Evolutionary conservation across 2,888 invertebrate species (phyloP).

Genomic region (Phyllotreta cruciferae): DNA sequence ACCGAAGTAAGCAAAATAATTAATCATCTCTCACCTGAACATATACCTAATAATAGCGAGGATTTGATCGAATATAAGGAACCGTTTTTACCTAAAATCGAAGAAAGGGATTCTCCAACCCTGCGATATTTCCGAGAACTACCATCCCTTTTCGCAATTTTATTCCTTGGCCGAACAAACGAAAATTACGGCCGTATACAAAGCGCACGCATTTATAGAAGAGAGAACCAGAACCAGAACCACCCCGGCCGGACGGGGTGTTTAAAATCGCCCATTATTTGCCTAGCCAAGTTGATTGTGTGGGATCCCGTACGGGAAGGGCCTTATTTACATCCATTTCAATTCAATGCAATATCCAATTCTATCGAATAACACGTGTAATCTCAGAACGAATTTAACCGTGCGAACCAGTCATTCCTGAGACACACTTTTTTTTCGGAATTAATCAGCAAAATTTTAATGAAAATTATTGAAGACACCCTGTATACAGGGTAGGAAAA

Average conservation of each 20-base stretch:
- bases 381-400: constrained; percentile 41
- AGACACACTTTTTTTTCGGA: neutral
- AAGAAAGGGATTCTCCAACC: constrained; percentile 26
- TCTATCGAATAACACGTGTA: constrained; percentile 41
- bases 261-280: constrained; percentile 41
- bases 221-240: too few species aligned
- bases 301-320: constrained; percentile 43
- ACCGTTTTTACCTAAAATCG: constrained; percentile 20
- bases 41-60: too few species aligned
- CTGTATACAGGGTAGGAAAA: too few species aligned
- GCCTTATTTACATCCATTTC: constrained; percentile 44
- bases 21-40: too few species aligned
- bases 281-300: constrained; percentile 40
- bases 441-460: too few species aligned
- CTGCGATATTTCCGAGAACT: constrained; percentile 21
- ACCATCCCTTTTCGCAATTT: constrained; percentile 33
- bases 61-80: too few species aligned
- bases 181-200: constrained; percentile 34
- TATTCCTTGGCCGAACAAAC: constrained; percentile 24
- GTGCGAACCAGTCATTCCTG: constrained; percentile 10
- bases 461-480: too few species aligned
- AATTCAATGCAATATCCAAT: constrained; percentile 33
- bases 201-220: too few species aligned
- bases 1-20: too few species aligned
- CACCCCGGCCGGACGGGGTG: constrained; percentile 26